A percentile compares a stretch with the other conserved stretches of the same genome.
Evolutionary conservation across 1,140 invertebrate species (phyloP).

Genomic region (Zaprionus inermis): DNA sequence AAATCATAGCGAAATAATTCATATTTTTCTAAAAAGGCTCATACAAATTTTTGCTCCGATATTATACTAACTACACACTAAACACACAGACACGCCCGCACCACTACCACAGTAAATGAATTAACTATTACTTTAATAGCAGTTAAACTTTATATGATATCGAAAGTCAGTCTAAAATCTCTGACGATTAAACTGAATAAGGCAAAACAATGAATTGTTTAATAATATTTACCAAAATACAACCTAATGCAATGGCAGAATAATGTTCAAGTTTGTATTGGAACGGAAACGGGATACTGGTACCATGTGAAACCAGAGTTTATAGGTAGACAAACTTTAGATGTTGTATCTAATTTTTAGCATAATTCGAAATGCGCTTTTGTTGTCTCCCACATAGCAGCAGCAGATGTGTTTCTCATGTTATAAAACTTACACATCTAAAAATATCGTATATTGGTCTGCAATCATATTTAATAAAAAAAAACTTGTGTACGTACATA

Average conservation of each 20-base stretch:
- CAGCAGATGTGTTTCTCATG: conserved; percentile 48
- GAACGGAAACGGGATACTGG: conserved; percentile 22
- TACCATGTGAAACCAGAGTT: conserved; percentile 49
- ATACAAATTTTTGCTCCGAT: conserved; percentile 68
- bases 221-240: conserved; percentile 25
- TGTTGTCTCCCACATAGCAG: conserved; percentile 51
- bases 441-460: conserved; percentile 14
- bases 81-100: conserved; percentile 40
- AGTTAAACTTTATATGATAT: conserved; percentile 65
- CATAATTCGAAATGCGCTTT: conserved; percentile 76
- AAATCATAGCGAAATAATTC: conserved; percentile 55
- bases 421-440: conserved; percentile 26
- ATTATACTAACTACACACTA: conserved; percentile 21
- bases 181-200: background rate
- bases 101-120: conserved; percentile 55
- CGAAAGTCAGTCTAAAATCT: conserved; percentile 28
- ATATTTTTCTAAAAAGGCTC: conserved; percentile 76
- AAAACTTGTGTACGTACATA: conserved; percentile 37
- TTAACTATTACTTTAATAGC: conserved; percentile 77
- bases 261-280: conserved; percentile 35
- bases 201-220: conserved; percentile 14
- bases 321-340: conserved; percentile 76
- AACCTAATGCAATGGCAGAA: conserved; percentile 13
- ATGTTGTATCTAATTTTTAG: conserved; percentile 77
- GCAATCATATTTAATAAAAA: conserved; percentile 41